A percentile compares a stretch with the other conserved stretches of the same genome.
These are phyloP conservation scores for Gastrophysa polygoni DNA, from an alignment of 2,888 invertebrate genomes.

Conservation along the genomic window DNA sequence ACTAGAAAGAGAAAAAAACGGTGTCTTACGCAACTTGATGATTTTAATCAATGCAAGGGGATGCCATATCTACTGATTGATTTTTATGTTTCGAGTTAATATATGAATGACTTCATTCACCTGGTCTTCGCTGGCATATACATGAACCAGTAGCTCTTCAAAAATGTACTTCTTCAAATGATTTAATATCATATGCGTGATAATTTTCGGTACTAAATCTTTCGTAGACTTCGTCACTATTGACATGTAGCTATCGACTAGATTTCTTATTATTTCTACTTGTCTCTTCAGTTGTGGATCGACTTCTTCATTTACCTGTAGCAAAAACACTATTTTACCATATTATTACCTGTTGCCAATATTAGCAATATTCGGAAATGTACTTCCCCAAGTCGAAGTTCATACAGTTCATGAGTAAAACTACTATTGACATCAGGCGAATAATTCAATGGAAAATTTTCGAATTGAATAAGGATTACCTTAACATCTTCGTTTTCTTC, in stretches of 20 bases:
- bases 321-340: no score
- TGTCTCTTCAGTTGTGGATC: slow-evolving; percentile 96
- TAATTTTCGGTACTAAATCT: slow-evolving; percentile 97
- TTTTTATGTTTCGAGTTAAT: neutral
- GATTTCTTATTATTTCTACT: slow-evolving; percentile 98
- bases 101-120: slow-evolving; percentile 58
- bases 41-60: no score
- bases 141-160: slow-evolving; percentile 92
- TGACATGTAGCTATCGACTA: slow-evolving; percentile 99
- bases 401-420: no score
- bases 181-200: slow-evolving; percentile 98
- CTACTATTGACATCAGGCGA: no score
- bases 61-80: no score
- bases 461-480: no score
- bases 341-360: no score
- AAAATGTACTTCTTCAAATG: slow-evolving; percentile 97
- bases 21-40: no score
- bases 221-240: slow-evolving; percentile 98
- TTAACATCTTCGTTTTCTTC: slow-evolving; percentile 41
- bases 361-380: no score
- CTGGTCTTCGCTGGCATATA: slow-evolving; percentile 97
- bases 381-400: no score
- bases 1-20: no score
- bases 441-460: no score
- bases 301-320: slow-evolving; percentile 22